Conservation (phyloP, 1,140 invertebrate species). For the Chrysomallon squamiferum region DNA sequence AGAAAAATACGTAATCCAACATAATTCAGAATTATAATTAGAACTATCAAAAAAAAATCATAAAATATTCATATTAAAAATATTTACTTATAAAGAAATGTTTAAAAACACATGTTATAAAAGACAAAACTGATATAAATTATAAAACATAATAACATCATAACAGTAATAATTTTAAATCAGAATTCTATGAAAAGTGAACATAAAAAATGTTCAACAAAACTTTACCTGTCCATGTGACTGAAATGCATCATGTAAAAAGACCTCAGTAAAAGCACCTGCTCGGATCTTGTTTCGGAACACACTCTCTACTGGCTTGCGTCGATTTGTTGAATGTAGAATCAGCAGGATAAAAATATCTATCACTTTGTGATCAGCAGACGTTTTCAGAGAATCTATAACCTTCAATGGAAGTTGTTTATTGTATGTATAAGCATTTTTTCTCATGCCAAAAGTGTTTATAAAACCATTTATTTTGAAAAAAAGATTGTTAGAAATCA, state of each 20-base stretch:
- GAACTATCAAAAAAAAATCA: too few species aligned
- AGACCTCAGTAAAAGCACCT: slow-evolving; percentile 52
- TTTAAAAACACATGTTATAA: background rate
- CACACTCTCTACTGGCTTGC: slow-evolving; percentile 59
- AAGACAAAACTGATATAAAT: too few species aligned
- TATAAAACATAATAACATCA: too few species aligned
- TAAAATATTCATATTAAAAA: too few species aligned
- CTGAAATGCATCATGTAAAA: slow-evolving; percentile 48
- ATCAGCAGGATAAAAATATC: slow-evolving; percentile 60
- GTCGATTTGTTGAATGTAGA: slow-evolving; percentile 51
- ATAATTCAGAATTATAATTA: background rate
- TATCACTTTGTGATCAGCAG: slow-evolving; percentile 49
- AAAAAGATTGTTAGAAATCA: background rate
- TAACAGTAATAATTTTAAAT: too few species aligned
- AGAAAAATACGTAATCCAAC: background rate
- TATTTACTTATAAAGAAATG: too few species aligned
- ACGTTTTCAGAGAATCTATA: slow-evolving; percentile 42
- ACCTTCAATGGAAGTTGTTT: too few species aligned
- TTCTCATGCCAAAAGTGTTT: too few species aligned
- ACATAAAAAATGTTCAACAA: too few species aligned
- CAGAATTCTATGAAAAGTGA: too few species aligned
- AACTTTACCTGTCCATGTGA: slow-evolving; percentile 41
- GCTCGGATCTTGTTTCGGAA: slow-evolving; percentile 60
- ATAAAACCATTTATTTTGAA: background rate
- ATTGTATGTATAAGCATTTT: too few species aligned